Percentiles rank a stretch among this genome's conserved stretches.
These are phyloP conservation scores for Triplophysa tibetana DNA, from an alignment of 2,113 vertebrate species.

Conservation along the genomic window DNA sequence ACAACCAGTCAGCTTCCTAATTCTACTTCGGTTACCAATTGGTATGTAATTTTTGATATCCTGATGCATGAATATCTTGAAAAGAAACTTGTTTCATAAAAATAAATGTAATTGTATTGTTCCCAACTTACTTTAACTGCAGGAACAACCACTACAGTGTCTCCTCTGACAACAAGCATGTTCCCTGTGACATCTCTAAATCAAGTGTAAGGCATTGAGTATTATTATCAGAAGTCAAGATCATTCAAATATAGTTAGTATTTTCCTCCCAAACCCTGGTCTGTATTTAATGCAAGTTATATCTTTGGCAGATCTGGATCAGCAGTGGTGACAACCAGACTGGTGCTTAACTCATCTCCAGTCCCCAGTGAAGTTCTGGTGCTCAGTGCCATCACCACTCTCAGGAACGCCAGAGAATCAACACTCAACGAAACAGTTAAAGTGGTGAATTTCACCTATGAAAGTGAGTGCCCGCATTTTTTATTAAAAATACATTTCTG, in stretches of 20 bases:
- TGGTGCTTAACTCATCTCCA: conserved; percentile 19
- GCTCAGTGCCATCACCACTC: neutral
- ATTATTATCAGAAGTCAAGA: neutral
- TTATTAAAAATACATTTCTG: neutral
- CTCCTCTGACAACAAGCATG: neutral
- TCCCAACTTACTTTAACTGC: no score
- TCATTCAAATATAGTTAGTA: neutral
- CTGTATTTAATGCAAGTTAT: neutral
- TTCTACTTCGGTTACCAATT: neutral
- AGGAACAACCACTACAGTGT: neutral
- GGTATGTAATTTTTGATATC: no score
- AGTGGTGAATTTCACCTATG: neutral
- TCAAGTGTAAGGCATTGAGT: neutral
- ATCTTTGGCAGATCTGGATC: neutral
- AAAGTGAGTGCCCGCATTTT: conserved; percentile 1
- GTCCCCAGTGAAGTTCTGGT: conserved; percentile 11
- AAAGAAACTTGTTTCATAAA: neutral
- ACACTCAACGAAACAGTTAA: neutral
- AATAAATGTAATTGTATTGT: no score
- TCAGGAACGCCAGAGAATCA: neutral
- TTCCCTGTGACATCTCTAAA: neutral
- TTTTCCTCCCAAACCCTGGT: neutral
- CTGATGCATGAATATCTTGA: no score
- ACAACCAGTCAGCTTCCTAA: neutral
- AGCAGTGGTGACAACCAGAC: neutral